phyloP scores from a whole-genome alignment of 2,113 vertebrate genomes.

The Abramis brama region DNA sequence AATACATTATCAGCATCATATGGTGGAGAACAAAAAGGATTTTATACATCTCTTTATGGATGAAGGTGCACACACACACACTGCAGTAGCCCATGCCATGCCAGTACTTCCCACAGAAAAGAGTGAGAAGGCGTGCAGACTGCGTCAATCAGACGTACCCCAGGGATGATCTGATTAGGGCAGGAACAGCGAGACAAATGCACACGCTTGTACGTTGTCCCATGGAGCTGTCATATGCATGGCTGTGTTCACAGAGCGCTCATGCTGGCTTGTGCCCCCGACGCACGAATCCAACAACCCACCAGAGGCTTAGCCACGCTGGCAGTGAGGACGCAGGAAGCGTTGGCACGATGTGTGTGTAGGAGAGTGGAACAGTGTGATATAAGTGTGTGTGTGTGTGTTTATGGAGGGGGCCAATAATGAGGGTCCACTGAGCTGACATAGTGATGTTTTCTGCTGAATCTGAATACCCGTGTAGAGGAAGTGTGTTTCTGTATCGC shows the following conservation, averaged over 20 bases:
- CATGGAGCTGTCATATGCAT: slow-evolving; percentile 55
- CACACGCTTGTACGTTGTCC: slow-evolving; percentile 26
- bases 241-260: slow-evolving; percentile 38
- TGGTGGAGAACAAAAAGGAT: not conserved
- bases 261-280: slow-evolving; percentile 36
- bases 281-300: slow-evolving; percentile 45
- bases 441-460: slow-evolving; percentile 4
- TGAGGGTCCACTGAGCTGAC: not conserved
- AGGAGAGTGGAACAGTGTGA: not conserved
- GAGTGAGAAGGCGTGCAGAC: slow-evolving; percentile 31
- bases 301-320: slow-evolving; percentile 46
- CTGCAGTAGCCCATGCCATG: slow-evolving; percentile 3
- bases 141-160: slow-evolving; percentile 48
- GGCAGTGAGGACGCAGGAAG: slow-evolving; percentile 25
- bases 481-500: not conserved
- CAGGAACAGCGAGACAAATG: slow-evolving; percentile 41
- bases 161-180: slow-evolving; percentile 53
- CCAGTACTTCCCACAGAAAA: slow-evolving; percentile 38
- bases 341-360: slow-evolving; percentile 19
- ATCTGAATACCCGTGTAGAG: slow-evolving; percentile 7
- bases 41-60: too few relatives aligned
- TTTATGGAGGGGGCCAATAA: slow-evolving; percentile 16
- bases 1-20: slow-evolving; percentile 21
- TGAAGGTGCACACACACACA: slow-evolving; percentile 1
- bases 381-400: slow-evolving; percentile 24